Evolutionary conservation across 2,797 vertebrate species (phyloP).

Genomic region (Gallinago nigripennis): DNA sequence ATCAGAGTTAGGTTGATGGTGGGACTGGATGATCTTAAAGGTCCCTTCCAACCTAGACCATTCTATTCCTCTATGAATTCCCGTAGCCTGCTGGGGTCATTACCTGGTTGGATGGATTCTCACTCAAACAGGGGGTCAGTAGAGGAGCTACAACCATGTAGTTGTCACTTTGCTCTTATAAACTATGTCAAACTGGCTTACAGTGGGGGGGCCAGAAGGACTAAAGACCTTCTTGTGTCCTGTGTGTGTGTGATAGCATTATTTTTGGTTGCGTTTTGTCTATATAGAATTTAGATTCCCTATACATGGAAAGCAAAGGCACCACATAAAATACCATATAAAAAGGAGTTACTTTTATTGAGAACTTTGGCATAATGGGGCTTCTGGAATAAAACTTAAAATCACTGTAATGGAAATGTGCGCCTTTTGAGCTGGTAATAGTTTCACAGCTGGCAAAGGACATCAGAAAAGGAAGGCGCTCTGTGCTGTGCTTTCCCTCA

Average conservation of each 20-base stretch:
- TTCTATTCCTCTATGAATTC: neutral
- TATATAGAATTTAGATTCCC: neutral
- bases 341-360: neutral
- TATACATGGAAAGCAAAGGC: neutral
- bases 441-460: neutral
- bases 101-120: neutral
- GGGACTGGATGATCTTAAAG: no score
- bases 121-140: neutral
- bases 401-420: neutral
- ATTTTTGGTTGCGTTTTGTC: neutral
- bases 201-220: no score
- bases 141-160: neutral
- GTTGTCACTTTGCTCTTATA: neutral
- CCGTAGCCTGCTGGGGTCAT: neutral
- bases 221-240: neutral
- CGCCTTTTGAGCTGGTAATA: neutral
- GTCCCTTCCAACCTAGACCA: no score
- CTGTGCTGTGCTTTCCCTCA: neutral
- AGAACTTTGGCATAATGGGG: neutral
- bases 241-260: neutral
- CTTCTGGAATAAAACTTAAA: neutral
- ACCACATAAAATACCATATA: neutral
- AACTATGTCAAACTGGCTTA: neutral
- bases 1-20: no score
- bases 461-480: neutral